phyloP scores from a whole-genome alignment of 1,140 invertebrate species.

The Zaprionus ornatus region DNA sequence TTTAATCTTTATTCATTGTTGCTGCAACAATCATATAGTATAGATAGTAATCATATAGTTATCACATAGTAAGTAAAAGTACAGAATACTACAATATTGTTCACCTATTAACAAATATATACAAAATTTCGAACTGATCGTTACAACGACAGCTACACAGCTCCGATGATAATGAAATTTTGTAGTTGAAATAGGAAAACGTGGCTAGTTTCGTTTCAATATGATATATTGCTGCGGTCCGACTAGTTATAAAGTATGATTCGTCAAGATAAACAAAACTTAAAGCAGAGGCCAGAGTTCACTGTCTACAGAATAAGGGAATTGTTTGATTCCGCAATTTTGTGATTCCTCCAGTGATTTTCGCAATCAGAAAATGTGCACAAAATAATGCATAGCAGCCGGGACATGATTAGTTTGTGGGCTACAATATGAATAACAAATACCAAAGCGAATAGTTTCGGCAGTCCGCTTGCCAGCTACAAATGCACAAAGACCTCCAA shows the following conservation, averaged over 20 bases:
- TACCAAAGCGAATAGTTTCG: constrained; percentile 17
- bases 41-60: not conserved
- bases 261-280: too few species aligned
- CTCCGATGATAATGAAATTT: too few species aligned
- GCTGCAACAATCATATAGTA: not conserved
- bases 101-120: too few species aligned
- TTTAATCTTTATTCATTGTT: too few species aligned
- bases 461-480: constrained; percentile 33
- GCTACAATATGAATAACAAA: constrained; percentile 53
- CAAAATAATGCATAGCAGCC: constrained; percentile 56
- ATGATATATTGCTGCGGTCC: too few species aligned
- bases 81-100: too few species aligned
- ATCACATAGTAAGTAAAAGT: not conserved
- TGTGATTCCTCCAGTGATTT: constrained; percentile 78
- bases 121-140: too few species aligned
- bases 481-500: constrained; percentile 14
- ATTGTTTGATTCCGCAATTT: constrained; percentile 30
- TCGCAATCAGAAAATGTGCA: constrained; percentile 73
- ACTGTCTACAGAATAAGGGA: not conserved
- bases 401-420: constrained; percentile 65
- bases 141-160: too few species aligned
- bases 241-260: too few species aligned
- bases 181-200: not conserved
- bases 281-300: not conserved
- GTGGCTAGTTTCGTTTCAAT: not conserved